Conservation (phyloP, 2,113 vertebrate genomes). For the Sinosuthora webbiana region DNA sequence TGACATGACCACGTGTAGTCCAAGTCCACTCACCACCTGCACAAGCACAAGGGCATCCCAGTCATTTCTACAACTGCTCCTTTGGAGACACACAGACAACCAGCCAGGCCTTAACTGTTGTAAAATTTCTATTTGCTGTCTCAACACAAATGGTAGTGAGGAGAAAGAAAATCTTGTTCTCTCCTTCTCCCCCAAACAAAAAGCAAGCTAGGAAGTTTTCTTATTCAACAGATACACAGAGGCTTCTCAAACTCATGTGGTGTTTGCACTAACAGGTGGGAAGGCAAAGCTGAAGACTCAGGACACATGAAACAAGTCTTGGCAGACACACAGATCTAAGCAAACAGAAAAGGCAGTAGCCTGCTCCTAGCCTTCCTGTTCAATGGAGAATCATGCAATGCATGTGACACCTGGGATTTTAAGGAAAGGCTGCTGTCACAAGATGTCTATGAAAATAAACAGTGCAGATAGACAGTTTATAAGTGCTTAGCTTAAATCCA, state of each 20-base stretch:
- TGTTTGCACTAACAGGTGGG: background rate
- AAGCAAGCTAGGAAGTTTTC: background rate
- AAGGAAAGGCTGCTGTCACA: background rate
- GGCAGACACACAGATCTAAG: background rate
- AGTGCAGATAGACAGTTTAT: background rate
- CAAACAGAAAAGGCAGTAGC: background rate
- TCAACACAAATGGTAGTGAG: background rate
- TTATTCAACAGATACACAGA: background rate
- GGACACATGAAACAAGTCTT: background rate
- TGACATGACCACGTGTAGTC: background rate
- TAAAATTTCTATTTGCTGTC: background rate
- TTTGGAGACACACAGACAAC: background rate
- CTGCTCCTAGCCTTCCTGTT: background rate
- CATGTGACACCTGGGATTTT: background rate
- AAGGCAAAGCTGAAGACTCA: background rate
- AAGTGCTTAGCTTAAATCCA: background rate
- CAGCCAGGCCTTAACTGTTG: background rate
- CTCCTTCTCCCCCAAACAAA: background rate
- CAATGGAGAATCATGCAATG: background rate
- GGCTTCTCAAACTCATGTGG: background rate
- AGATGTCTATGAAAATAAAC: background rate
- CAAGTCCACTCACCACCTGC: background rate
- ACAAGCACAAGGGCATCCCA: background rate
- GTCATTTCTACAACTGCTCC: background rate
- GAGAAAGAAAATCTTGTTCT: background rate